Evolutionary conservation across 2,797 vertebrate genomes (phyloP).

Genomic region (Fistularia commersonii): DNA sequence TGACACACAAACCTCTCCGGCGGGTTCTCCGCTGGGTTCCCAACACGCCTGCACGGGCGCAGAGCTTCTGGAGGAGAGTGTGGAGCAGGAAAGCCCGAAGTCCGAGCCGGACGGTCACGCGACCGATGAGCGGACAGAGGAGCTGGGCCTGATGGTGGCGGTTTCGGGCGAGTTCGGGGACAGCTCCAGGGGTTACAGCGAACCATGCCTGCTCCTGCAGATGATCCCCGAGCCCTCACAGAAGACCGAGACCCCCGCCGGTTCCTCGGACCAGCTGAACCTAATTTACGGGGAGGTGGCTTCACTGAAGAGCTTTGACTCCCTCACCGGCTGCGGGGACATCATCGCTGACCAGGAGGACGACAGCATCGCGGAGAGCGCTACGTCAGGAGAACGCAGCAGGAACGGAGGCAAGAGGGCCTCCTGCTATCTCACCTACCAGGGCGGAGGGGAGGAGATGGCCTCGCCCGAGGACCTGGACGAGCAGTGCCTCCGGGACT

Average conservation of each 20-base stretch:
- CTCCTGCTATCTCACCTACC: slow-evolving; percentile 93
- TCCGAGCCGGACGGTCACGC: slow-evolving; percentile 29
- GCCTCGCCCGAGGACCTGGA: slow-evolving; percentile 88
- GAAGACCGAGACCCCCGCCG: slow-evolving; percentile 48
- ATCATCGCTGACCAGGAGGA: slow-evolving; percentile 97
- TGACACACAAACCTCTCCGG: slow-evolving; percentile 53
- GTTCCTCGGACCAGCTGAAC: slow-evolving; percentile 82
- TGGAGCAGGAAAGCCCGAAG: slow-evolving; percentile 40
- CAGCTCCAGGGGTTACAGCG: slow-evolving; percentile 42
- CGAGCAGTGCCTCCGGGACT: slow-evolving; percentile 76
- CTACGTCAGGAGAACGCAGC: slow-evolving; percentile 84
- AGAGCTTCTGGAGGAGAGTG: slow-evolving; percentile 33
- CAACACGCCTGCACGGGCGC: slow-evolving; percentile 57
- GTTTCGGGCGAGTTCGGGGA: slow-evolving; percentile 29
- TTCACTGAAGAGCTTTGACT: slow-evolving; percentile 96
- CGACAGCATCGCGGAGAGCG: slow-evolving; percentile 86
- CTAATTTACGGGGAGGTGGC: slow-evolving; percentile 85
- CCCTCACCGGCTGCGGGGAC: slow-evolving; percentile 93
- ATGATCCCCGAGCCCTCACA: slow-evolving; percentile 54
- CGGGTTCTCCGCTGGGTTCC: slow-evolving; percentile 39
- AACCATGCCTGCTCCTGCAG: slow-evolving; percentile 58
- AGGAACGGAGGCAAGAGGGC: slow-evolving; percentile 83
- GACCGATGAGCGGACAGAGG: slow-evolving; percentile 39
- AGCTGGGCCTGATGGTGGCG: slow-evolving; percentile 15
- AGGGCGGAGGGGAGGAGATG: slow-evolving; percentile 98